These are phyloP conservation scores for Eulemur mongoz DNA, from an alignment of 2,797 vertebrate genomes.

Conservation along the genomic window DNA sequence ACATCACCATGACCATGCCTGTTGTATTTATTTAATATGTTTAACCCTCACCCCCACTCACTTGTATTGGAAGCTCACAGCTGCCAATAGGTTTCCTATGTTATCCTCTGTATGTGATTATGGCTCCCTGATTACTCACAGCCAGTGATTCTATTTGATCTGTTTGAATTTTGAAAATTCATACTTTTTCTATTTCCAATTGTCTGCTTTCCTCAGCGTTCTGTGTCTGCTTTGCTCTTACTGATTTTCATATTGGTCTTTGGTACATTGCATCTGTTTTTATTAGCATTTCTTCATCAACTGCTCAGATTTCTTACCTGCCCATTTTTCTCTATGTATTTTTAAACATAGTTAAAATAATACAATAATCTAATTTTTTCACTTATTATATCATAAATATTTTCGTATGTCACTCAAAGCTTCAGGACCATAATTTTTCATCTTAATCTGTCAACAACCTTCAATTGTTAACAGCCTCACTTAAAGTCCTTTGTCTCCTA, in stretches of 20 bases:
- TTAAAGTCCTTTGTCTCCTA: neutral
- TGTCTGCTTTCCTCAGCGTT: neutral
- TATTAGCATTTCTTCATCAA: neutral
- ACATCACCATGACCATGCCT: neutral
- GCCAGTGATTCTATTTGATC: neutral
- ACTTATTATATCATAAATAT: neutral
- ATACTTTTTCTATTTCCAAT: neutral
- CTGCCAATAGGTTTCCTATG: neutral
- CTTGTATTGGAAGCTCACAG: neutral
- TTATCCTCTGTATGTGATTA: neutral
- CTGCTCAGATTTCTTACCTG: neutral
- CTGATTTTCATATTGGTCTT: neutral
- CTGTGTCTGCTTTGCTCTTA: neutral
- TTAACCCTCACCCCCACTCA: neutral
- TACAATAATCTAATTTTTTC: neutral
- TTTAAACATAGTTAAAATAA: neutral
- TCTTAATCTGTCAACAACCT: neutral
- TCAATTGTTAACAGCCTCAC: neutral
- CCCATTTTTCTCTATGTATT: neutral
- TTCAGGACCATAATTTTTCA: neutral
- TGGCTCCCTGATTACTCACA: neutral
- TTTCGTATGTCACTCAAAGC: neutral
- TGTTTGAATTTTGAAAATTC: neutral
- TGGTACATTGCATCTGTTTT: neutral
- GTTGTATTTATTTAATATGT: neutral